Conservation (phyloP, 2,797 vertebrate species). For the Cossypha heuglini region DNA sequence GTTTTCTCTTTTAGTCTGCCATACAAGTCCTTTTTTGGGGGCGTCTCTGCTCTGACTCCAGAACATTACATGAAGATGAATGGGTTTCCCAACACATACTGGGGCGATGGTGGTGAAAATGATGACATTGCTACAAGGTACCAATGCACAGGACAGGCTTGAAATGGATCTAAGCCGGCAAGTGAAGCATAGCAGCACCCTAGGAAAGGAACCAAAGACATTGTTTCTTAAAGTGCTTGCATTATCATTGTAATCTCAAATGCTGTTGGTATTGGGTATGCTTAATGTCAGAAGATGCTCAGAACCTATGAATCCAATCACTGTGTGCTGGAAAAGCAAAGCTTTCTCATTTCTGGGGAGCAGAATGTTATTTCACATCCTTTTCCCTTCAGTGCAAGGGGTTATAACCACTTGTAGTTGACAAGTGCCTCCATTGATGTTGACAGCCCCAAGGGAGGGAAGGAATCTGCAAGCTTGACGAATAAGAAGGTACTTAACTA, state of each 20-base stretch:
- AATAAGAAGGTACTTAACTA: neutral
- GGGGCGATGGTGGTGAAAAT: conserved; percentile 65
- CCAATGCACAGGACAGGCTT: neutral
- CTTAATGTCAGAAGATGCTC: neutral
- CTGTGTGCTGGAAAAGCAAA: neutral
- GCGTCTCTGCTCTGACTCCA: conserved; percentile 75
- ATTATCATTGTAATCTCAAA: neutral
- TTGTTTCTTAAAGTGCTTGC: neutral
- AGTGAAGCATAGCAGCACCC: neutral
- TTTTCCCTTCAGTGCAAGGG: neutral
- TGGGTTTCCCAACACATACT: conserved; percentile 76
- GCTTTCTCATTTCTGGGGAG: neutral
- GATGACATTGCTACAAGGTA: conserved; percentile 76
- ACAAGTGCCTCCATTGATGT: neutral
- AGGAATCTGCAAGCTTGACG: neutral
- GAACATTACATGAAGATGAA: conserved; percentile 79
- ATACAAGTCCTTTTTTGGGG: conserved; percentile 71
- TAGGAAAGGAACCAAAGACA: neutral
- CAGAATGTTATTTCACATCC: neutral
- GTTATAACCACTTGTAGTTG: neutral
- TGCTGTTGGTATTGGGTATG: neutral
- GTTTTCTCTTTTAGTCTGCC: conserved; percentile 58
- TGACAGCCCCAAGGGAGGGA: neutral
- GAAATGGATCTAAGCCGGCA: neutral
- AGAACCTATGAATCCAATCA: neutral